phyloP scores from a whole-genome alignment of 2,113 vertebrate genomes.

The Phoxinus phoxinus region DNA sequence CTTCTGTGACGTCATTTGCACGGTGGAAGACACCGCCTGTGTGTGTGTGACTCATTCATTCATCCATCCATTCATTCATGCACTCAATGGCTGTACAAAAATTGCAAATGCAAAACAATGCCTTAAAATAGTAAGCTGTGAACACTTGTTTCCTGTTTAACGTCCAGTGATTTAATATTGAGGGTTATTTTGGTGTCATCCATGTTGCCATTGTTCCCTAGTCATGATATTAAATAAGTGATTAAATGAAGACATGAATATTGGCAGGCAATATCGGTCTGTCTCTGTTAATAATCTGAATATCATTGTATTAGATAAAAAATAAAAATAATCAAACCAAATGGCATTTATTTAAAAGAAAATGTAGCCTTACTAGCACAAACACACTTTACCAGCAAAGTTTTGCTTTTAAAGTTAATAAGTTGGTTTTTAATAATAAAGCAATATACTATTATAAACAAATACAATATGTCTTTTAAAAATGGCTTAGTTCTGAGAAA shows the following conservation, averaged over 20 bases:
- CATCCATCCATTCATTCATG: neutral
- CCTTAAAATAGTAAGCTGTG: neutral
- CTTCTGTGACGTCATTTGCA: conserved; percentile 15
- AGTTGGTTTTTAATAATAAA: neutral
- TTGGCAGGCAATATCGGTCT: neutral
- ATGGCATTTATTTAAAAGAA: neutral
- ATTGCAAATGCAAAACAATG: neutral
- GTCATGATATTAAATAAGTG: neutral
- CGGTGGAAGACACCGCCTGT: conserved; percentile 33
- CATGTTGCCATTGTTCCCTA: neutral
- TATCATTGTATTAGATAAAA: neutral
- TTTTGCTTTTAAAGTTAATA: neutral
- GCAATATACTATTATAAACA: neutral
- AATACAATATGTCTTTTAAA: neutral
- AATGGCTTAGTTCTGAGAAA: neutral
- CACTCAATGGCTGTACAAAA: neutral
- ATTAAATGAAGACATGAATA: neutral
- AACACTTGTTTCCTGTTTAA: neutral
- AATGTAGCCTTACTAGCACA: neutral
- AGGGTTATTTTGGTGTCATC: neutral
- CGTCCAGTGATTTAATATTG: neutral
- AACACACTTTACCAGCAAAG: neutral
- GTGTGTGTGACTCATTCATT: conserved; percentile 9
- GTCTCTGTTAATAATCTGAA: neutral
- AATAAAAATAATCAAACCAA: neutral